Evolutionary conservation across 2,888 invertebrate genomes (phyloP).

Genomic region (Colostygia pectinataria): DNA sequence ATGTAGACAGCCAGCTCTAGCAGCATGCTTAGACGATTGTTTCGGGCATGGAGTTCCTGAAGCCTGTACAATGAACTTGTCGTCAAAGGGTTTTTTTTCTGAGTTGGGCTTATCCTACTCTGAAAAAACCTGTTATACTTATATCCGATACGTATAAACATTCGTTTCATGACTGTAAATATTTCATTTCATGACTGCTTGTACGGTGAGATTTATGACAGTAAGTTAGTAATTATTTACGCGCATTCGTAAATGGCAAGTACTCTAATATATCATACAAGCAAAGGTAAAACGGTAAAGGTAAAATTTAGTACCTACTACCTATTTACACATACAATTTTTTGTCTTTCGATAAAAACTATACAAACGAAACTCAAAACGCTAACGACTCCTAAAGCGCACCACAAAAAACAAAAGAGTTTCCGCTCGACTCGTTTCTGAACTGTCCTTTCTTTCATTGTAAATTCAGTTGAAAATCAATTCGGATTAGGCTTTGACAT

Average conservation of each 20-base stretch:
- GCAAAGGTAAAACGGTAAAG: too few species aligned
- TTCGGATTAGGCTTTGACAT: constrained; percentile 33
- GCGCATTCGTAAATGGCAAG: too few species aligned
- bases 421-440: constrained; percentile 11
- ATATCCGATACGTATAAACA: too few species aligned
- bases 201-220: too few species aligned
- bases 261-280: too few species aligned
- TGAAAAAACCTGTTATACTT: too few species aligned
- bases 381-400: constrained; percentile 15
- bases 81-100: not conserved
- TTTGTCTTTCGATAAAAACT: constrained; percentile 10
- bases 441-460: constrained; percentile 34
- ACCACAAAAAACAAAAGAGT: constrained; percentile 12
- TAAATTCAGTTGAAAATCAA: constrained; percentile 35
- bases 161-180: too few species aligned
- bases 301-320: too few species aligned
- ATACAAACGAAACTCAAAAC: constrained; percentile 13
- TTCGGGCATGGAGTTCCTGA: constrained; percentile 62
- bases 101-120: too few species aligned
- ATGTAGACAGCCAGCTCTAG: constrained; percentile 71
- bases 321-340: too few species aligned
- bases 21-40: constrained; percentile 60
- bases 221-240: too few species aligned
- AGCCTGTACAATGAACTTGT: constrained; percentile 44
- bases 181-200: too few species aligned